Evolutionary conservation across 2,888 invertebrate species (phyloP).

Genomic region (Pantelozetes paolii): DNA sequence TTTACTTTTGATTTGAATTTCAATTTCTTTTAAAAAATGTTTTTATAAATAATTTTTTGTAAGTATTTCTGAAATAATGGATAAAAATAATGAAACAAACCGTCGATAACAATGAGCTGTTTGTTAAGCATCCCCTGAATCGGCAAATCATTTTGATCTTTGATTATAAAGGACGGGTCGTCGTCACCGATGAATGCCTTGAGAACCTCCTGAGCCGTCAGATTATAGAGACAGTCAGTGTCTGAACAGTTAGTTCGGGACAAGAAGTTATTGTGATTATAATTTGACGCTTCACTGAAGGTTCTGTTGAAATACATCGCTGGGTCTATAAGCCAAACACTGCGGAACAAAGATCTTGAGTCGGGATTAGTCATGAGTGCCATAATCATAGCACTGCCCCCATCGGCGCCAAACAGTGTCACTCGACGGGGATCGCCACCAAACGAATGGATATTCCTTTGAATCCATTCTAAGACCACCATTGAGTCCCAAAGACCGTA

Average conservation of each 20-base stretch:
- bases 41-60: too few species aligned
- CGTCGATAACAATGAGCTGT: conserved; percentile 47
- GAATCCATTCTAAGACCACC: conserved; percentile 71
- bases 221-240: conserved; percentile 43
- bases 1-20: too few species aligned
- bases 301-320: conserved; percentile 45
- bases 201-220: conserved; percentile 43
- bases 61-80: too few species aligned
- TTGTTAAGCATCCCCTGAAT: conserved; percentile 48
- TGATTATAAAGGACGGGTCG: conserved; percentile 49
- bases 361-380: conserved; percentile 41
- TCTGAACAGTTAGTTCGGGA: conserved; percentile 42
- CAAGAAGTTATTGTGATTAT: conserved; percentile 45
- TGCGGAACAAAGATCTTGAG: conserved; percentile 42
- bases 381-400: conserved; percentile 46
- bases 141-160: conserved; percentile 49
- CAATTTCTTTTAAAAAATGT: too few species aligned
- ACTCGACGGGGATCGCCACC: conserved; percentile 66
- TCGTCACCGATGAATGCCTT: conserved; percentile 47
- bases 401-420: conserved; percentile 46
- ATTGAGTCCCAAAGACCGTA: conserved; percentile 77
- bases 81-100: conserved; percentile 38
- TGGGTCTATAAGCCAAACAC: conserved; percentile 46
- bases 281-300: conserved; percentile 42
- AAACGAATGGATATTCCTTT: conserved; percentile 74